Percentiles rank a stretch among this genome's conserved stretches.
phyloP scores from a whole-genome alignment of 2,888 invertebrate species.

The Phyllotreta cruciferae region DNA sequence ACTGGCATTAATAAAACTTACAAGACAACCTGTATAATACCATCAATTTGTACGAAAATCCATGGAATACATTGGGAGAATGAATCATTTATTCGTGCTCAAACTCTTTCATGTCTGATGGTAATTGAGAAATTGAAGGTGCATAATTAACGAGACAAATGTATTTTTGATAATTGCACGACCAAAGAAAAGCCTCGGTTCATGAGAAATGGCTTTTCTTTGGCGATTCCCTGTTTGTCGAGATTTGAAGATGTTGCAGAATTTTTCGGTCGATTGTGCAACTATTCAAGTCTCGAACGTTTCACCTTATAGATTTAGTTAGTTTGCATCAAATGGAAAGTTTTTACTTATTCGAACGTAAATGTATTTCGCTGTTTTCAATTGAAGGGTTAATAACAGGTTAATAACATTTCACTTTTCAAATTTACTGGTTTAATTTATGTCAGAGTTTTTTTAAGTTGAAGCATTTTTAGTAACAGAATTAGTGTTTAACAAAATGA shows the following conservation, averaged over 20 bases:
- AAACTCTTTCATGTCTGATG: conserved; percentile 10
- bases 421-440: not conserved
- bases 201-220: conserved; percentile 16
- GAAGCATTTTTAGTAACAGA: too few relatives aligned
- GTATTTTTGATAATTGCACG: conserved; percentile 34
- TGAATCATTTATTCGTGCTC: conserved; percentile 5
- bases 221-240: conserved; percentile 3
- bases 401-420: not conserved
- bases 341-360: conserved; percentile 18
- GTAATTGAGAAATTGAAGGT: conserved; percentile 25
- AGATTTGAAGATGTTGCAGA: conserved; percentile 10
- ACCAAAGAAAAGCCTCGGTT: conserved; percentile 16
- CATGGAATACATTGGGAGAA: conserved; percentile 26
- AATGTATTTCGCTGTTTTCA: conserved; percentile 29
- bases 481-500: too few relatives aligned
- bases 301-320: conserved; percentile 6
- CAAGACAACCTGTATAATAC: not conserved
- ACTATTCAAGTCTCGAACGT: conserved; percentile 22
- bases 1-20: not conserved
- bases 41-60: conserved; percentile 7
- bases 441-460: too few relatives aligned
- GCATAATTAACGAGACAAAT: not conserved
- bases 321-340: not conserved
- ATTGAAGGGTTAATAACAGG: not conserved
- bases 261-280: not conserved